Conservation (phyloP, 2,113 vertebrate genomes). For the Burhinus bistriatus region DNA sequence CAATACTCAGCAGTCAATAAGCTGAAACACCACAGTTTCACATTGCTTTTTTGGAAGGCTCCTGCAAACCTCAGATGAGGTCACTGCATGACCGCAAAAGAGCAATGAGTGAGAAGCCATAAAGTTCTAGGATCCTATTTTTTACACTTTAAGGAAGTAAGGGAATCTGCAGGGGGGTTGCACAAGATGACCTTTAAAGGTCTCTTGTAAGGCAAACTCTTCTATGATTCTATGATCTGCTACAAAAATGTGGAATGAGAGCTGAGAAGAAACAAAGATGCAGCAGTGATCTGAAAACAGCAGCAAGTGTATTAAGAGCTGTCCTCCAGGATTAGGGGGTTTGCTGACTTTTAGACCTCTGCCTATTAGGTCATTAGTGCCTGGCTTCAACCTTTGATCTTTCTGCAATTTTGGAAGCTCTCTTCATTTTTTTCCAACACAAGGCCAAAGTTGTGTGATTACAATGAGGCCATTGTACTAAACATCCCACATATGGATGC, state of each 20-base stretch:
- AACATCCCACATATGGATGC: slow-evolving; percentile 51
- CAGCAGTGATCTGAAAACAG: background rate
- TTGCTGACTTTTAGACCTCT: slow-evolving; percentile 48
- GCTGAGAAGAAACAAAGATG: background rate
- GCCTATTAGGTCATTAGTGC: slow-evolving; percentile 33
- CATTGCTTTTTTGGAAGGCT: background rate
- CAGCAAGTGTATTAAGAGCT: background rate
- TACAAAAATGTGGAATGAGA: background rate
- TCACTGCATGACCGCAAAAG: background rate
- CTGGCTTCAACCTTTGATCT: slow-evolving; percentile 58
- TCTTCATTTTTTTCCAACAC: slow-evolving; percentile 40
- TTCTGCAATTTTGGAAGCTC: slow-evolving; percentile 56
- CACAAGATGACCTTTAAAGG: background rate
- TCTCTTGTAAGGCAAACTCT: background rate
- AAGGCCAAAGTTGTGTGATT: slow-evolving; percentile 61
- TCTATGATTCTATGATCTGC: background rate
- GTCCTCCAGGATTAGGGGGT: background rate
- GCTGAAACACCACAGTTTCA: background rate
- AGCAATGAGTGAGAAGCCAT: background rate
- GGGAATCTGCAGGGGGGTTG: background rate
- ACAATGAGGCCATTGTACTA: slow-evolving; percentile 52
- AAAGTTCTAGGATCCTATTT: background rate
- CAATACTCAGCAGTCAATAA: background rate
- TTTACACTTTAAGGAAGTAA: background rate
- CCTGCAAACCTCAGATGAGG: background rate